Evolutionary conservation across 2,113 vertebrate genomes (phyloP).

Genomic region (Megaptera novaeangliae): DNA sequence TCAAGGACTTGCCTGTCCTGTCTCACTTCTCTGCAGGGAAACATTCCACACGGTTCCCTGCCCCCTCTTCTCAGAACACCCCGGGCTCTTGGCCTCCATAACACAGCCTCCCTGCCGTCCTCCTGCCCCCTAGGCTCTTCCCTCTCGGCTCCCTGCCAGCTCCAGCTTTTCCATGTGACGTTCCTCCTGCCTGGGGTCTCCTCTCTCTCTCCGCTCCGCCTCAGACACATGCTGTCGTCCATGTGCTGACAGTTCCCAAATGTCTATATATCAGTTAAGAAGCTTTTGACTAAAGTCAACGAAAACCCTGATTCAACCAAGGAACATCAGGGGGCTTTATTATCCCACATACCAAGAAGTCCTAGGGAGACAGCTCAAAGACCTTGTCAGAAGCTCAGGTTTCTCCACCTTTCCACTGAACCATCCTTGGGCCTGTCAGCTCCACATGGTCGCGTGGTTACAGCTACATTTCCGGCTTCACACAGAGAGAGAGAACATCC

Average conservation of each 20-base stretch:
- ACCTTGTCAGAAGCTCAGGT: background rate
- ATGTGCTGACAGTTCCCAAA: background rate
- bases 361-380: background rate
- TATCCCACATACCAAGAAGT: too few species aligned
- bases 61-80: background rate
- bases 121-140: background rate
- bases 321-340: background rate
- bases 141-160: background rate
- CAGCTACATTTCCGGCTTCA: background rate
- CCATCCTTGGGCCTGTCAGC: background rate
- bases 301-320: background rate
- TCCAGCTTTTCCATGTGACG: background rate
- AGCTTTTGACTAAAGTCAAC: background rate
- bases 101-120: rapidly evolving
- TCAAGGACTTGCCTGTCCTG: background rate
- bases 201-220: background rate
- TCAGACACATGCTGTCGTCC: too few species aligned
- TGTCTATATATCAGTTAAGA: background rate
- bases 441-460: rapidly evolving
- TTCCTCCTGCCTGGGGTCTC: background rate
- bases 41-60: rapidly evolving
- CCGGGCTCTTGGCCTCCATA: background rate
- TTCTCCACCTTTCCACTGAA: background rate
- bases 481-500: background rate
- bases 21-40: background rate